A percentile compares a stretch with the other conserved stretches of the same genome.
phyloP scores from a whole-genome alignment of 2,113 vertebrate genomes.

The Tupaia tana region DNA sequence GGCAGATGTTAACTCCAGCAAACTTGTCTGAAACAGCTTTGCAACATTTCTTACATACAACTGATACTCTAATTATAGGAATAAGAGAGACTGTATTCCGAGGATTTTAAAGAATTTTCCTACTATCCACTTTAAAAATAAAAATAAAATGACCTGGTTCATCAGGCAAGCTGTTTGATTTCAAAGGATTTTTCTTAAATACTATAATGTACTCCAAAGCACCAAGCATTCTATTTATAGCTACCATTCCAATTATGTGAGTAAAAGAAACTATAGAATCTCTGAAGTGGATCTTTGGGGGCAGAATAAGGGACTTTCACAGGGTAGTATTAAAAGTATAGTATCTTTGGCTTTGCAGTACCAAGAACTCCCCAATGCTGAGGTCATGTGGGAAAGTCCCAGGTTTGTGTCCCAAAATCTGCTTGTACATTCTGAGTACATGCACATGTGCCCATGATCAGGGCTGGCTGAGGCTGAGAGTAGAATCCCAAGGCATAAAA shows the following conservation, averaged over 20 bases:
- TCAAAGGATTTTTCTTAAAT: background rate
- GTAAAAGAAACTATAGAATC: background rate
- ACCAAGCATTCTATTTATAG: background rate
- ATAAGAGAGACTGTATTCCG: background rate
- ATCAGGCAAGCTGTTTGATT: background rate
- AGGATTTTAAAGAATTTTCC: background rate
- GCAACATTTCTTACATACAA: background rate
- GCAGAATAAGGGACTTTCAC: background rate
- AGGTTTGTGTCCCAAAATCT: too few species aligned
- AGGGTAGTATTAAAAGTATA: background rate
- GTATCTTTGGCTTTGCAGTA: too few species aligned
- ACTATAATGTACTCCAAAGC: background rate
- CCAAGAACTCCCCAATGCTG: too few species aligned
- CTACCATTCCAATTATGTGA: background rate
- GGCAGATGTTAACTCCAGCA: conserved; percentile 20
- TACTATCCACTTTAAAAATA: background rate
- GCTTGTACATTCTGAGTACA: too few species aligned
- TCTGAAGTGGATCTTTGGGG: background rate
- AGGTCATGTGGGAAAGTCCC: too few species aligned
- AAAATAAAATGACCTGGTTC: background rate
- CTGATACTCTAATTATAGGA: background rate
- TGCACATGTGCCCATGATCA: too few species aligned
- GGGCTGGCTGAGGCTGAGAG: too few species aligned
- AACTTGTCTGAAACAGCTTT: conserved; percentile 35
- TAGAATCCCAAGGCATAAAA: too few species aligned